phyloP scores from a whole-genome alignment of 2,113 vertebrate genomes.

The Chionodraco myersi region DNA sequence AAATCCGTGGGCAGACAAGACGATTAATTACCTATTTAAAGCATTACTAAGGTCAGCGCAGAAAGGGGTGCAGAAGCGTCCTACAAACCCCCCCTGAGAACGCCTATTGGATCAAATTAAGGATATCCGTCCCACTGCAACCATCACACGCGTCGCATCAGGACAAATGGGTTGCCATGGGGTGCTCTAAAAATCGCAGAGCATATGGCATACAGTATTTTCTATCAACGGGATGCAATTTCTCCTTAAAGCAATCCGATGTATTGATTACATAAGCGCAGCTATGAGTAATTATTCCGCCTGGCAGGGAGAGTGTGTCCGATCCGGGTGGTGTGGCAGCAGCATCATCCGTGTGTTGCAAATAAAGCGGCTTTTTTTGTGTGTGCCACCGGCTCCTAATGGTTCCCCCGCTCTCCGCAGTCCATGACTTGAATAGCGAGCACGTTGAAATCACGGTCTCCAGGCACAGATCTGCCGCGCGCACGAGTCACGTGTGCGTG shows the following conservation, averaged over 20 bases:
- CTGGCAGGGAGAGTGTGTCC: conserved; percentile 51
- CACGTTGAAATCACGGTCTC: conserved; percentile 64
- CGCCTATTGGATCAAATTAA: conserved; percentile 64
- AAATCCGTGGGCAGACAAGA: background rate
- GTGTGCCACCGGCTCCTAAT: conserved; percentile 62
- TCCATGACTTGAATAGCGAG: conserved; percentile 77
- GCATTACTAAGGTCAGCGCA: conserved; percentile 50
- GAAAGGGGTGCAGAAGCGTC: conserved; percentile 42
- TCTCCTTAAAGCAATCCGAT: conserved; percentile 33
- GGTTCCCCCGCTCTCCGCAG: conserved; percentile 65
- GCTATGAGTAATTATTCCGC: conserved; percentile 66
- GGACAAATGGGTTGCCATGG: conserved; percentile 61
- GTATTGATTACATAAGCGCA: conserved; percentile 67
- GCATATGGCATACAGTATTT: conserved; percentile 51
- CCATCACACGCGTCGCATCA: conserved; percentile 69
- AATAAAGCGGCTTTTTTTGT: conserved; percentile 42
- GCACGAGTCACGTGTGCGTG: conserved; percentile 25
- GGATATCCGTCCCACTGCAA: conserved; percentile 71
- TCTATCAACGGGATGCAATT: conserved; percentile 33
- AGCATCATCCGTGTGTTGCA: conserved; percentile 52
- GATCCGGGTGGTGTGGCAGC: conserved; percentile 39
- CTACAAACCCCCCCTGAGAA: conserved; percentile 36
- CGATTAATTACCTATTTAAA: conserved; percentile 47
- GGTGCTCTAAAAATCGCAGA: conserved; percentile 51
- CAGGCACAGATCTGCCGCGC: conserved; percentile 37